These are phyloP conservation scores for Ariolimax columbianus DNA, from an alignment of 2,888 invertebrate genomes.

Conservation along the genomic window DNA sequence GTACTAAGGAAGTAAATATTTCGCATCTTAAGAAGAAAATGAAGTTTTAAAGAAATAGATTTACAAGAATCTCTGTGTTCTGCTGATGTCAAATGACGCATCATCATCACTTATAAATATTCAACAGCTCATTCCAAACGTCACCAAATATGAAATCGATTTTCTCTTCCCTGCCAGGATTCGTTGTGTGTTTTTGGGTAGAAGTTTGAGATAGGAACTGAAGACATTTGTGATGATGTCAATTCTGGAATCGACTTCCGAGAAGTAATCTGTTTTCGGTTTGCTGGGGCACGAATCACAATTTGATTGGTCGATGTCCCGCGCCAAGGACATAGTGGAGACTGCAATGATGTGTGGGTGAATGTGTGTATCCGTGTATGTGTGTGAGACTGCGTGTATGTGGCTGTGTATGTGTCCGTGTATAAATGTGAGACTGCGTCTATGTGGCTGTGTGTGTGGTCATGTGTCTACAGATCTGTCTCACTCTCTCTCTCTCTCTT, in stretches of 20 bases:
- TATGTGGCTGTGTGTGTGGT: background rate
- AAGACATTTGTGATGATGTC: background rate
- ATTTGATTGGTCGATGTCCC: slow-evolving; percentile 31
- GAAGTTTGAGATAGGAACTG: slow-evolving; percentile 23
- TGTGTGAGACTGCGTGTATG: background rate
- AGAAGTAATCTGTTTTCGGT: slow-evolving; percentile 41
- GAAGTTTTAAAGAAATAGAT: background rate
- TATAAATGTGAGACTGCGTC: background rate
- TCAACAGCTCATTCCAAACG: slow-evolving; percentile 2
- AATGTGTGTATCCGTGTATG: background rate
- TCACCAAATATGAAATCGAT: slow-evolving; percentile 14
- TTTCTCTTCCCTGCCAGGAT: background rate
- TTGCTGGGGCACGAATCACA: slow-evolving; percentile 33
- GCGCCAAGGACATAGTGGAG: background rate
- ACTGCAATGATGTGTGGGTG: background rate
- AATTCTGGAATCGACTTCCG: slow-evolving; percentile 47
- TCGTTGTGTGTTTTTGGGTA: too few species aligned
- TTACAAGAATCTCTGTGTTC: background rate
- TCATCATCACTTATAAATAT: background rate
- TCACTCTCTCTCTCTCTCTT: too few species aligned
- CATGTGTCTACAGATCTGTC: too few species aligned
- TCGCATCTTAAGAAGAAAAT: too few species aligned
- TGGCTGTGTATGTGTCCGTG: background rate
- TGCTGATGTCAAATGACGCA: background rate
- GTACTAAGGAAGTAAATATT: too few species aligned